Conservation (phyloP, 2,888 invertebrate genomes). For the Carpatolechia fugitivella region DNA sequence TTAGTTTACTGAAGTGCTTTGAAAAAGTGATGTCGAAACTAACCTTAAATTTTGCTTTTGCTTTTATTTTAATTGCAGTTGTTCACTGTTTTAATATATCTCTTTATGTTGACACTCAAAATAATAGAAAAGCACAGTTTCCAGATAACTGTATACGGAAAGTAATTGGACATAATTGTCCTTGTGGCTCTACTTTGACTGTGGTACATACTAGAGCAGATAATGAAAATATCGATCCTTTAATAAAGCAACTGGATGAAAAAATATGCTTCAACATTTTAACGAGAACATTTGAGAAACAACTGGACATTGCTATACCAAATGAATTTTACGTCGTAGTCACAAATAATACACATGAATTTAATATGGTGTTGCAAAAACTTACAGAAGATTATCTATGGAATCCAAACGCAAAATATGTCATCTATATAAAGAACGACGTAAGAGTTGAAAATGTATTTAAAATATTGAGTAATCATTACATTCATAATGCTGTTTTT, state of each 20-base stretch:
- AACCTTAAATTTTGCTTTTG: too few relatives aligned
- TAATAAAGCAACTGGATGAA: not conserved
- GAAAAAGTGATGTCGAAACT: too few relatives aligned
- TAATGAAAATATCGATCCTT: not conserved
- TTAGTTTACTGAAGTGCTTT: too few relatives aligned
- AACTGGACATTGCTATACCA: too few relatives aligned
- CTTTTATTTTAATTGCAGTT: too few relatives aligned
- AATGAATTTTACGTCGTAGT: not conserved
- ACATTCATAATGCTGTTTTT: not conserved
- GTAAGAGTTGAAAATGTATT: not conserved
- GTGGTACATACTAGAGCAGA: not conserved
- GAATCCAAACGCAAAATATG: not conserved
- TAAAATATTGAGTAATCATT: not conserved
- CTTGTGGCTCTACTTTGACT: not conserved
- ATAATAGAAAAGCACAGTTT: too few relatives aligned
- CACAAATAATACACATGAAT: not conserved
- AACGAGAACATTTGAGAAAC: not conserved
- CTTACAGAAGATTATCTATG: not conserved
- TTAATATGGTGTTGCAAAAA: not conserved
- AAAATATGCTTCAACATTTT: not conserved
- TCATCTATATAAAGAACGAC: not conserved
- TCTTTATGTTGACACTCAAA: too few relatives aligned
- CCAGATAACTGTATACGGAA: slow-evolving; percentile 1
- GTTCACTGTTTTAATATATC: too few relatives aligned
- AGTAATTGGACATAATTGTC: not conserved